Percentiles rank a stretch among this genome's conserved stretches.
These are phyloP conservation scores for Pampusana beccarii DNA, from an alignment of 2,113 vertebrate genomes.

Conservation along the genomic window DNA sequence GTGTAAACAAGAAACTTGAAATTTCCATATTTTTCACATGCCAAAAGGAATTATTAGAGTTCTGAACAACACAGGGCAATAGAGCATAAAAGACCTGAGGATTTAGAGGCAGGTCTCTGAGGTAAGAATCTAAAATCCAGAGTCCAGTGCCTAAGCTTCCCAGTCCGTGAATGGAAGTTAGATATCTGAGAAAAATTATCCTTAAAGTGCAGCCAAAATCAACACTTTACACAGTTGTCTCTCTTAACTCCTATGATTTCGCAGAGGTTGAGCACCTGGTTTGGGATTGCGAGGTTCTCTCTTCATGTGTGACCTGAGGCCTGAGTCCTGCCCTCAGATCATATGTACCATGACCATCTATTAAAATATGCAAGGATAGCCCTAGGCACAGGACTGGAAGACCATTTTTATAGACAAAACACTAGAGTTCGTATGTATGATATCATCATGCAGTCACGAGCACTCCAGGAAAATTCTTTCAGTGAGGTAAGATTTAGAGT, in stretches of 20 bases:
- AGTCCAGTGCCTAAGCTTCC: not conserved
- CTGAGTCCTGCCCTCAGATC: not conserved
- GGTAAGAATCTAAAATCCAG: not conserved
- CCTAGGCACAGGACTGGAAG: not conserved
- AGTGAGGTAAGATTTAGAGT: not conserved
- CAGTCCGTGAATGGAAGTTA: not conserved
- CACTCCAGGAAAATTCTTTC: not conserved
- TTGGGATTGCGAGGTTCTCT: not conserved
- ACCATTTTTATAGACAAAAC: not conserved
- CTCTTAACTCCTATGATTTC: not conserved
- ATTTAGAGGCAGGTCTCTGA: not conserved
- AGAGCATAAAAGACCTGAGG: not conserved
- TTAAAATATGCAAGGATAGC: not conserved
- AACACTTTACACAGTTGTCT: not conserved
- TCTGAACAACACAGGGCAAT: not conserved
- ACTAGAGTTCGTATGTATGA: not conserved
- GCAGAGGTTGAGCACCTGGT: not conserved
- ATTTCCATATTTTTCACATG: not conserved
- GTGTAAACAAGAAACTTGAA: not conserved
- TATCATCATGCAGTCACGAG: not conserved
- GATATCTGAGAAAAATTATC: not conserved
- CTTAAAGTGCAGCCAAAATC: not conserved
- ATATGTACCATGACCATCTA: not conserved
- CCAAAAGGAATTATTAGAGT: not conserved
- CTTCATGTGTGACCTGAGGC: not conserved